Evolutionary conservation across 2,888 invertebrate species (phyloP).

Genomic region (Eustalomyia histrio): DNA sequence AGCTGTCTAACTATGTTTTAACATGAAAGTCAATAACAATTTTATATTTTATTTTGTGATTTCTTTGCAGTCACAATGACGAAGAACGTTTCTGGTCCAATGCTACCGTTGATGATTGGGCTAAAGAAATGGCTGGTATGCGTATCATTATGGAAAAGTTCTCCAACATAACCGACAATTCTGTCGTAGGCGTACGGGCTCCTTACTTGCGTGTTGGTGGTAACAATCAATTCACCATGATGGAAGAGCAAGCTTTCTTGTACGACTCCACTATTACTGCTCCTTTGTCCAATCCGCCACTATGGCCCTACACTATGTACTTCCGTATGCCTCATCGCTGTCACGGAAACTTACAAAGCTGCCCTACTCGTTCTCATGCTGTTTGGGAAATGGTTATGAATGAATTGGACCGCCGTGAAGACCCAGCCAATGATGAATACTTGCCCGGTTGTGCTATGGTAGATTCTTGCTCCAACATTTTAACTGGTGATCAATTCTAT

Average conservation of each 20-base stretch:
- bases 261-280: constrained; percentile 98
- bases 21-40: background rate
- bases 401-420: constrained; percentile 94
- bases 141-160: constrained; percentile 93
- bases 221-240: constrained; percentile 98
- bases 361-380: constrained; percentile 94
- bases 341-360: constrained; percentile 94
- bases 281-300: constrained; percentile 92
- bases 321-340: constrained; percentile 97
- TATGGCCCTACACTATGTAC: constrained; percentile 99
- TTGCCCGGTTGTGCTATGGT: constrained; percentile 96
- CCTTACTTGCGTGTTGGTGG: constrained; percentile 95
- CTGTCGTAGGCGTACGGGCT: constrained; percentile 93
- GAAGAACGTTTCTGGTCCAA: constrained; percentile 96
- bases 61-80: constrained; percentile 87
- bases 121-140: constrained; percentile 97
- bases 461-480: constrained; percentile 95
- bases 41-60: background rate
- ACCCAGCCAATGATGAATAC: constrained; percentile 93
- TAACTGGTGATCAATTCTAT: constrained; percentile 95
- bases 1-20: too few species aligned
- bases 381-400: constrained; percentile 99
- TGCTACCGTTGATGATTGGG: constrained; percentile 95
- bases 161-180: constrained; percentile 93
- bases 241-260: constrained; percentile 96